Evolutionary conservation across 2,888 invertebrate species (phyloP), one percentile per base, ranked within the genome.

Genomic region (Schizotus pectinicornis): DNA sequence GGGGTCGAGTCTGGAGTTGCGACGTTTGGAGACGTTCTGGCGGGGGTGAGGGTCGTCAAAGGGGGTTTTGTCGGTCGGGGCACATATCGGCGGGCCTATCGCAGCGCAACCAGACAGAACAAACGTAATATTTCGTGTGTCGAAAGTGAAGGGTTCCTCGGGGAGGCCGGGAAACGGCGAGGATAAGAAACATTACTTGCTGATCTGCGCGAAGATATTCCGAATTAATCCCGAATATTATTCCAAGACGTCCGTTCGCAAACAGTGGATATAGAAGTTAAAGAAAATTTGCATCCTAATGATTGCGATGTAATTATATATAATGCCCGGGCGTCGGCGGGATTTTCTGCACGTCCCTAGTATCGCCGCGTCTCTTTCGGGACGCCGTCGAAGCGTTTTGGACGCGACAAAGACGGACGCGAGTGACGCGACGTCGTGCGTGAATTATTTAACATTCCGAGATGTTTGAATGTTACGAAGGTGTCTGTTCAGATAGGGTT

Each of bases 281-380:
- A 76, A 77, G 77, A 77, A 74, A 77, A 77, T 77, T 77, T 77
- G 77, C 77, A 77, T 77, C 74, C 70, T 76, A 77, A 77, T 76
- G 77, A 76, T 75, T 73, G 74, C 73, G 72, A 68, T 73, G 75
- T 75, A 77, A 77, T 77, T 77, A 77, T 77, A 71, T 71, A 68
- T 73, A 72, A 70, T 63, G 68, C 69, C 22, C 22, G 22, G 60
- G 56, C 61, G 59, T 65, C 42, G 9, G 46, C 50, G 49, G 53
- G 43, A 53, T 47, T 54, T 52, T 35, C 36, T 39, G 5, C 51
- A 50, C 58, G 39, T 22, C 12, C n/a, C 11, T 8, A 33, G 13
- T n/a, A 35, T 41, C 0, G 6, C 2, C 9, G 7, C 43, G 41
- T 60, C 53, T 45, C 32, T 41, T n/a, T 56, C 59, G 7, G 8